phyloP scores from a whole-genome alignment of 2,888 invertebrate species.

The Teinopalpus imperialis region DNA sequence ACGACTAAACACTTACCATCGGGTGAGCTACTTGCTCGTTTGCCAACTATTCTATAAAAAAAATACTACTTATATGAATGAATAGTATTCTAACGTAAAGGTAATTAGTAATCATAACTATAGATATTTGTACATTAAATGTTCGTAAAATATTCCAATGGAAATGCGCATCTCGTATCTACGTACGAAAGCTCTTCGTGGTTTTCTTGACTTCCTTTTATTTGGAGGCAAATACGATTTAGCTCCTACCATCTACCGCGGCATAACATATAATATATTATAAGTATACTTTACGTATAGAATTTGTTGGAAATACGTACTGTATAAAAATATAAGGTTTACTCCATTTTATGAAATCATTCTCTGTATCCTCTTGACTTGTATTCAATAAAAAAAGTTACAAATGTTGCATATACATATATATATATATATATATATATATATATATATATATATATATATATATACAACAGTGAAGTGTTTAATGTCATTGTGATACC shows the following conservation, averaged over 20 bases:
- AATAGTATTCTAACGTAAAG: too few relatives aligned
- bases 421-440: too few relatives aligned
- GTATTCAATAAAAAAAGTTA: too few relatives aligned
- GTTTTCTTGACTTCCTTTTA: constrained; percentile 59
- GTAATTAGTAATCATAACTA: too few relatives aligned
- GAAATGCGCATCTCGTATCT: constrained; percentile 40
- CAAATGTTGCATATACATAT: too few relatives aligned
- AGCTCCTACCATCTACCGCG: constrained; percentile 36
- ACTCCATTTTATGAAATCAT: background rate
- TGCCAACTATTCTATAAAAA: too few relatives aligned
- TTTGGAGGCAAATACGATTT: constrained; percentile 67
- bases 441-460: too few relatives aligned
- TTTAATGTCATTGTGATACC: too few relatives aligned
- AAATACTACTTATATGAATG: background rate
- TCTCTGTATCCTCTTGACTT: too few relatives aligned
- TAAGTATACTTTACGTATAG: constrained; percentile 14
- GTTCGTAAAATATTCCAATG: constrained; percentile 39
- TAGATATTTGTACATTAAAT: too few relatives aligned
- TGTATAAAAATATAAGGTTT: background rate
- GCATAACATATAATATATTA: constrained; percentile 20
- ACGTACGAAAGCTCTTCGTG: constrained; percentile 39
- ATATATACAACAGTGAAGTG: too few relatives aligned
- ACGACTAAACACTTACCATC: too few relatives aligned
- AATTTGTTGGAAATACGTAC: constrained; percentile 9
- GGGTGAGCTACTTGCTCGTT: background rate